Evolutionary conservation across 1,140 invertebrate species (phyloP), one percentile per base, ranked within the genome.

Genomic region (Drosophila guanche): DNA sequence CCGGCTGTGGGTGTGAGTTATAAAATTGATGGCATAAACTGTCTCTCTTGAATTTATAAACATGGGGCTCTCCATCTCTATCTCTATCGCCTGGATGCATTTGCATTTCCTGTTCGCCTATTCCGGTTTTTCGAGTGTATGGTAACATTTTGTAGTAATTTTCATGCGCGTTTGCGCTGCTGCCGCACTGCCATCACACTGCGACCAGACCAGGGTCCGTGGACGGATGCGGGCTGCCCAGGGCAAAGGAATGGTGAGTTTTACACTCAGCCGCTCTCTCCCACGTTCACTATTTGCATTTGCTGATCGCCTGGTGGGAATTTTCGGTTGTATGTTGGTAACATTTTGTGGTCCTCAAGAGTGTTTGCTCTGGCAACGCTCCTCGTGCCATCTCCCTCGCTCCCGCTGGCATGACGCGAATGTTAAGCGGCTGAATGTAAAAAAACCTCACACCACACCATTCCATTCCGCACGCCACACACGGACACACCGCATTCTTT

Each of bases 1-100:
- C 81, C 67, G 57, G 72, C 63, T 43, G 59, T 72, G 75, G 84
- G 83, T 88, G 83, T 86, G 81, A 78, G 83, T 88, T 88, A 88
- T 88, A 88, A 88, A 88, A 88, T 89, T 88, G 83, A 88, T 88
- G 83, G 83, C 79, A 88, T 88, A 88, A 88, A 88, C 75, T 84
- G 83, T 83, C 75, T 84, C 84, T 83, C 83, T 79, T 78, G 75
- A 88, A 76, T 88, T 88, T 88, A 88, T 88, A 76, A 71, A 70
- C 51, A 20, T 20, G n/a, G 5, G 22, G 14, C 27, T 4, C 45
- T 56, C 52, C 20, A 22, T 37, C 14, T 33, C 52, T 27, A 22
- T 37, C 14, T 33, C 42, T 14, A 12, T 37, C 33, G 33, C 10
- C 29, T 1, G 43, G 48, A 2, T 20, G 29, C 55, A 25, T 40